Evolutionary conservation across 1,140 invertebrate genomes (phyloP), one percentile per base, ranked within the genome.

Genomic region (Euglossa dilemma): DNA sequence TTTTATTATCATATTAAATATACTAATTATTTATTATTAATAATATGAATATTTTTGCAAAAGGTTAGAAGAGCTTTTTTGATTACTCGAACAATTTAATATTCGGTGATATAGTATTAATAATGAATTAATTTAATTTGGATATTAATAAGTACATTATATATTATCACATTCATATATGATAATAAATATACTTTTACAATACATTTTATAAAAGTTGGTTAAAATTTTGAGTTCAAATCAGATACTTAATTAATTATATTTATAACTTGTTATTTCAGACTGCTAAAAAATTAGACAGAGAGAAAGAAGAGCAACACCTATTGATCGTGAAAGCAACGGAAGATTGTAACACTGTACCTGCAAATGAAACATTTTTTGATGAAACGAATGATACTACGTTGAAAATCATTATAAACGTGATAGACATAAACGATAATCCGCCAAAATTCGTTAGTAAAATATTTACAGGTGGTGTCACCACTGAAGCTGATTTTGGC

Each of bases 371-470:
- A 69, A 90, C 91, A 14, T 92, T 92, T 72, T 95, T 96, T 92
- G 95, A 96, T 88, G 93, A 95, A 16, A 91, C 92, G 4, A 96
- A 96, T 88, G 95, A 96, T 85, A 98, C 97, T 2, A 92, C 97
- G 12, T 93, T 99, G 0, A 96, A 96, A 91, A 96, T 99, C 0
- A 92, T 96, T 9, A 94, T 99, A 1, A 95, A 95, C 67, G 96
- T 99, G 0, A 94, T 95, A 28, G 98, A 99, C 91, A 96, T 99
- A 2, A 99, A 99, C 92, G 98, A 99, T 89, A 99, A 99, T 93
- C 94, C 97, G 1, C 97, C 97, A 0, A 95, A 94, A 82, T 98
- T 98, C 92, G 92, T 96, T 2, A 96, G 95, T 61, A 96, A 96
- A 88, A 95, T 98, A 77, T 99, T 99, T 89, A 99, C 98, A 0